Evolutionary conservation across 2,113 vertebrate species (phyloP).

Genomic region (Dissostichus mawsoni): DNA sequence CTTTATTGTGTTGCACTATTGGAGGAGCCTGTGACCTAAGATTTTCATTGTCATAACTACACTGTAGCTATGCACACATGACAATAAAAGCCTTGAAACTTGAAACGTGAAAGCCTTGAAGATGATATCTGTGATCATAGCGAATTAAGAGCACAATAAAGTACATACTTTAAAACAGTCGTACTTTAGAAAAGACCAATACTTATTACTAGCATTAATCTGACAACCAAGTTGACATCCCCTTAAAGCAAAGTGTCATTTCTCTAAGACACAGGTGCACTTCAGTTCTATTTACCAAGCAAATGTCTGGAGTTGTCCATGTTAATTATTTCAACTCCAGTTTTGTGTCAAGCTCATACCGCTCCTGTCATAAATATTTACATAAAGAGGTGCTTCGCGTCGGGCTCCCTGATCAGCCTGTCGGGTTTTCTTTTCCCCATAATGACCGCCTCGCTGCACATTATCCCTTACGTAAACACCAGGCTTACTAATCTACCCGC

Average conservation of each 20-base stretch:
- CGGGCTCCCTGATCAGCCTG: too few relatives aligned
- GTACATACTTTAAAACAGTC: not conserved
- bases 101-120: too few relatives aligned
- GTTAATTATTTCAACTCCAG: slow-evolving; percentile 21
- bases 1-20: too few relatives aligned
- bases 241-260: not conserved
- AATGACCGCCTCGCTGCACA: too few relatives aligned
- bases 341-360: slow-evolving; percentile 10
- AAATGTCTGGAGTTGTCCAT: not conserved
- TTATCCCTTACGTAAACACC: too few relatives aligned
- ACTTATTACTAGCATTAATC: not conserved
- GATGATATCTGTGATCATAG: not conserved
- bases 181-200: not conserved
- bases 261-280: not conserved
- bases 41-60: too few relatives aligned
- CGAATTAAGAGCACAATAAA: not conserved
- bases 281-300: not conserved
- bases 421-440: too few relatives aligned
- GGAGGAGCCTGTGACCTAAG: too few relatives aligned
- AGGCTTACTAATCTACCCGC: too few relatives aligned
- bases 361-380: slow-evolving; percentile 20
- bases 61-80: too few relatives aligned
- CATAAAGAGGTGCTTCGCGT: not conserved
- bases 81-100: too few relatives aligned
- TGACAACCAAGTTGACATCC: not conserved